phyloP scores from a whole-genome alignment of 1,140 invertebrate genomes.

The Brachionus sp. region DNA sequence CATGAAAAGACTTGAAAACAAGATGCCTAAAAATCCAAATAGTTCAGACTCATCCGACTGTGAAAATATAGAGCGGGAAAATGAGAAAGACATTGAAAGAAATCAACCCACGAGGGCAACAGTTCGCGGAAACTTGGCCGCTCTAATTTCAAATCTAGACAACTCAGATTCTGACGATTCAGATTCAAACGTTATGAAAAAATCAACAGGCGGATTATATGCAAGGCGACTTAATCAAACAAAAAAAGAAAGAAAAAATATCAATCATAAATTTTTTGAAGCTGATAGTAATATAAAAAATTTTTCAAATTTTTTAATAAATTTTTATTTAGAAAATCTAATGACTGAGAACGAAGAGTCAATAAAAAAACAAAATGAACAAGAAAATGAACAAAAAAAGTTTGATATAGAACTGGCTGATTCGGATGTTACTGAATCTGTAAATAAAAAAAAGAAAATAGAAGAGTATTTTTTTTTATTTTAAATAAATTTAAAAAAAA shows the following conservation, averaged over 20 bases:
- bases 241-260: slow-evolving; percentile 26
- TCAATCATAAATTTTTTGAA: slow-evolving; percentile 20
- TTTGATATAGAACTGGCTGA: background rate
- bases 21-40: too few species aligned
- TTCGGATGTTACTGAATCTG: background rate
- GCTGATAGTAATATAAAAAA: background rate
- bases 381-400: background rate
- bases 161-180: background rate
- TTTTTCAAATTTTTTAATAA: background rate
- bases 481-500: background rate
- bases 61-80: background rate
- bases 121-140: background rate
- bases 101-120: background rate
- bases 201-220: background rate
- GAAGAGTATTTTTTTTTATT: background rate
- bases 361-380: background rate
- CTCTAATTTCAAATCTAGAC: background rate
- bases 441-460: background rate
- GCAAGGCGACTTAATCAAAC: slow-evolving; percentile 1
- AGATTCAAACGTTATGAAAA: background rate
- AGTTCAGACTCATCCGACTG: background rate
- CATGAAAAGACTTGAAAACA: background rate
- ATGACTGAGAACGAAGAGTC: background rate
- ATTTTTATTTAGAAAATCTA: background rate
- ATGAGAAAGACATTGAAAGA: background rate